Percentiles rank a stretch among this genome's conserved stretches.
Conservation (phyloP, 1,140 invertebrate genomes). For the Drosophila melanogaster region Release_6_plus_ISO1_MT NC_004354.4:12536001-12536500, state of each 20-base stretch:
- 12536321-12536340: slow-evolving; percentile 20
- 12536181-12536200: background rate
- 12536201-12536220: background rate
- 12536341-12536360: slow-evolving; percentile 33
- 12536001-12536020: no score
- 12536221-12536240: slow-evolving; percentile 16
- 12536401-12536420: slow-evolving; percentile 4
- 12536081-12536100: background rate
- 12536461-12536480: slow-evolving; percentile 32
- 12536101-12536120: background rate
- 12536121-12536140: background rate
- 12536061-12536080: no score
- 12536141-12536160: background rate
- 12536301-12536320: background rate
- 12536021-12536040: no score
- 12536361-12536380: slow-evolving; percentile 35
- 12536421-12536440: slow-evolving; percentile 32
- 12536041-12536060: no score
- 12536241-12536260: slow-evolving; percentile 5
- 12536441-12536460: slow-evolving; percentile 4
- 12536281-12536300: slow-evolving; percentile 8
- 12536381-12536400: slow-evolving; percentile 21
- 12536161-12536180: background rate
- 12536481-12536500: slow-evolving; percentile 28
- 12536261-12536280: slow-evolving; percentile 19